Conservation (phyloP, 2,888 invertebrate genomes). For the Coleophora deauratella region DNA sequence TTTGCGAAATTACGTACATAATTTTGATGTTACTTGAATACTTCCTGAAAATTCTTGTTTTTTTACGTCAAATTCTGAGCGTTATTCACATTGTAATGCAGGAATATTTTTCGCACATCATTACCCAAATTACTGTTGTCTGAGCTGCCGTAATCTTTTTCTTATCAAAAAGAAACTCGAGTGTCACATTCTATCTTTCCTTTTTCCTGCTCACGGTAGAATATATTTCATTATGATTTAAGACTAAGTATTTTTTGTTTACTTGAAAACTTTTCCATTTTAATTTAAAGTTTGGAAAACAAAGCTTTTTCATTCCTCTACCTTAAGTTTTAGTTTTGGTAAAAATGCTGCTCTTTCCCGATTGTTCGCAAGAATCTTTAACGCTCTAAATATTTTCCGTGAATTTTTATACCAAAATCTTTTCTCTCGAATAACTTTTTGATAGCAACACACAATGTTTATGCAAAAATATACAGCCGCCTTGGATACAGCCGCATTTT, state of each 20-base stretch:
- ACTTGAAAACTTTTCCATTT: too few relatives aligned
- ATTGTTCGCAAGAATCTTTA: background rate
- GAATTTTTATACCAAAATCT: background rate
- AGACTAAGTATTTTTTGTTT: too few relatives aligned
- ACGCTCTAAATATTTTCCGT: background rate
- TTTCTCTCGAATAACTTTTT: background rate
- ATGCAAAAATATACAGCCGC: background rate
- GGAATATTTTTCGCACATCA: slow-evolving; percentile 34
- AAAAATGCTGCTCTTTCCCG: background rate
- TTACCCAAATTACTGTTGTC: slow-evolving; percentile 33
- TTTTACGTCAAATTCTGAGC: slow-evolving; percentile 2
- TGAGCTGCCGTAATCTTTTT: background rate
- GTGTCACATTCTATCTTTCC: background rate
- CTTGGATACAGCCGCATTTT: too few relatives aligned
- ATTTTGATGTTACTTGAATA: too few relatives aligned
- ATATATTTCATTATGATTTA: too few relatives aligned
- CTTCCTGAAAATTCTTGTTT: too few relatives aligned
- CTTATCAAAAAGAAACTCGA: too few relatives aligned
- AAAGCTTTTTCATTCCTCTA: too few relatives aligned
- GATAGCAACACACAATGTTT: background rate
- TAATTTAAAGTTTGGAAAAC: too few relatives aligned
- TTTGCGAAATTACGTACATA: too few relatives aligned
- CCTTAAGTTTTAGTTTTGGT: too few relatives aligned
- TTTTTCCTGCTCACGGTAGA: too few relatives aligned
- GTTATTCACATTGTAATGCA: slow-evolving; percentile 18